Conservation (phyloP, 1,140 invertebrate genomes). For the Drosophila orosa region DNA sequence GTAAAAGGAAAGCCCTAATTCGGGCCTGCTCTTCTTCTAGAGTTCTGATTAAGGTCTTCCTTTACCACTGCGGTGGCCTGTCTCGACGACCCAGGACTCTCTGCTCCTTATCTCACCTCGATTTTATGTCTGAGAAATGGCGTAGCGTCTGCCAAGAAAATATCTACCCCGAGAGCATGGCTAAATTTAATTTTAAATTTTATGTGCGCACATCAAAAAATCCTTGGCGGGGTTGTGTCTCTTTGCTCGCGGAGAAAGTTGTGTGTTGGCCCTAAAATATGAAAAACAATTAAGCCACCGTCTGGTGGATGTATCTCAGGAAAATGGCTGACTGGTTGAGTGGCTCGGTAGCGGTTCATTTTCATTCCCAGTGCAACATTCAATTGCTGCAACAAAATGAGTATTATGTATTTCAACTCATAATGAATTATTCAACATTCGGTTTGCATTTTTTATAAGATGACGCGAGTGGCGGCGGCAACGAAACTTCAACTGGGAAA, state of each 20-base stretch:
- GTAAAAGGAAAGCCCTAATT: constrained; percentile 25
- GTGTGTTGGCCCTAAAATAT: constrained; percentile 71
- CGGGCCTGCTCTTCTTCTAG: constrained; percentile 19
- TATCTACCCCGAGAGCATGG: constrained; percentile 57
- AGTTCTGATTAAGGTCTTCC: constrained; percentile 30
- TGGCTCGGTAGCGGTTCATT: constrained; percentile 34
- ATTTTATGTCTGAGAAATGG: constrained; percentile 62
- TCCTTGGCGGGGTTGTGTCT: constrained; percentile 46
- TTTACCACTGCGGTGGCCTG: constrained; percentile 21
- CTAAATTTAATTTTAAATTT: constrained; percentile 80
- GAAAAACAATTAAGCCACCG: constrained; percentile 76
- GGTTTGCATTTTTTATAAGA: constrained; percentile 73
- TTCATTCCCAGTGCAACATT: constrained; percentile 44
- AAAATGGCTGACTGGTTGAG: constrained; percentile 64
- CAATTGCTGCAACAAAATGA: constrained; percentile 73
- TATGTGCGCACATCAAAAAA: constrained; percentile 79
- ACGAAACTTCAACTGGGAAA: constrained; percentile 34
- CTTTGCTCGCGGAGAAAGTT: constrained; percentile 38
- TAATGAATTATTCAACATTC: constrained; percentile 71
- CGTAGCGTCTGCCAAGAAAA: constrained; percentile 55
- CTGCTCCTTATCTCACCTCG: constrained; percentile 9
- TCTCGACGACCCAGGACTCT: constrained; percentile 5
- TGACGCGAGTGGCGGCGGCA: constrained; percentile 29
- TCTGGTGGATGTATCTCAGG: constrained; percentile 20
- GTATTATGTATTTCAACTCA: constrained; percentile 81